Evolutionary conservation across 1,140 invertebrate genomes (phyloP).

Genomic region (Aphaenogaster floridana): DNA sequence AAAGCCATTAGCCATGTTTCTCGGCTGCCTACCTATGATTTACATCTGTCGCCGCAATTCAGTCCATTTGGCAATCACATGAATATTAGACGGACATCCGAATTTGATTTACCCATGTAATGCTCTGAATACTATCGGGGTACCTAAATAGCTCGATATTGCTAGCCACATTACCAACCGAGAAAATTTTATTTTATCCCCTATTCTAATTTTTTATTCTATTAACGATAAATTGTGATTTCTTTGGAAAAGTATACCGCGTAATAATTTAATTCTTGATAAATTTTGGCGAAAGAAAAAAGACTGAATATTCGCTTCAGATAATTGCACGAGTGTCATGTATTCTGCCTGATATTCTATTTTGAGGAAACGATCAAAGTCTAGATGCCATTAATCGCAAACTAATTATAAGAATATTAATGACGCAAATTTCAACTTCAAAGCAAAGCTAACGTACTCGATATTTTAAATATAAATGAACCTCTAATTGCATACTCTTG

Average conservation of each 20-base stretch:
- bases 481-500: conserved; percentile 7
- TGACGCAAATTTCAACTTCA: not conserved
- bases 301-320: not conserved
- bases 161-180: not conserved
- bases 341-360: not conserved
- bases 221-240: not conserved
- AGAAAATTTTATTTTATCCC: not conserved
- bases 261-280: not conserved
- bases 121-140: not conserved
- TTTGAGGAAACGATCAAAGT: not conserved
- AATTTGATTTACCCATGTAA: conserved; percentile 44
- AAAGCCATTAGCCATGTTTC: conserved; percentile 1
- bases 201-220: not conserved
- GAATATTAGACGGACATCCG: conserved; percentile 51
- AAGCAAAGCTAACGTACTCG: not conserved
- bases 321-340: not conserved
- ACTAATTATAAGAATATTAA: conserved; percentile 36
- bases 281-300: not conserved
- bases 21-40: conserved; percentile 1
- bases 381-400: not conserved
- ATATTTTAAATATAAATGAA: conserved; percentile 33
- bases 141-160: conserved; percentile 38
- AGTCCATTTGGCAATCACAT: conserved; percentile 35
- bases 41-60: conserved; percentile 38
- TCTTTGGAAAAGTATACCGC: not conserved